These are phyloP conservation scores for Megaceryle maxima DNA, from an alignment of 2,113 vertebrate species.

Conservation along the genomic window DNA sequence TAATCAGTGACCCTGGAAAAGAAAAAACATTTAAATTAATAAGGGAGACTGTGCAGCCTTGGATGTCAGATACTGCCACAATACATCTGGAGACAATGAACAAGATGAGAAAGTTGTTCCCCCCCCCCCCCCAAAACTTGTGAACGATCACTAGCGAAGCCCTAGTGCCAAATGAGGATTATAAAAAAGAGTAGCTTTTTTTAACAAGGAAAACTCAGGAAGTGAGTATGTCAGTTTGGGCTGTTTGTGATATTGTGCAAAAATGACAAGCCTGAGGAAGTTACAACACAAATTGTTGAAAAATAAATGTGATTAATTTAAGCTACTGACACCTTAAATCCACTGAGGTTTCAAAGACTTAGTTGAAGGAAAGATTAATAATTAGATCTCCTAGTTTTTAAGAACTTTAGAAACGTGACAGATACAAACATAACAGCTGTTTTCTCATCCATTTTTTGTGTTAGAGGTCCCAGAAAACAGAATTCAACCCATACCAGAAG, in stretches of 20 bases:
- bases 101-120: background rate
- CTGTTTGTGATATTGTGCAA: background rate
- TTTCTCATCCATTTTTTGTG: background rate
- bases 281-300: background rate
- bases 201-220: background rate
- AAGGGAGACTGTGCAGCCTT: background rate
- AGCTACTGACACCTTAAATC: background rate
- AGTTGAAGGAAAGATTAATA: background rate
- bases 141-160: background rate
- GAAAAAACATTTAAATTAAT: background rate
- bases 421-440: background rate
- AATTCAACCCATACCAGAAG: background rate
- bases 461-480: background rate
- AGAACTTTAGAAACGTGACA: background rate
- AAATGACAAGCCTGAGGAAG: background rate
- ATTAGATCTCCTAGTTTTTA: background rate
- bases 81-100: background rate
- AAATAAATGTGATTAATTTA: background rate
- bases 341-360: background rate
- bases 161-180: background rate
- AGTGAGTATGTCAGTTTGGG: background rate
- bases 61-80: background rate
- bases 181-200: background rate
- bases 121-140: background rate
- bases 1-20: background rate